Evolutionary conservation across 1,140 invertebrate species (phyloP), one percentile per base, ranked within the genome.

Genomic region (Oryctes rhinoceros): DNA sequence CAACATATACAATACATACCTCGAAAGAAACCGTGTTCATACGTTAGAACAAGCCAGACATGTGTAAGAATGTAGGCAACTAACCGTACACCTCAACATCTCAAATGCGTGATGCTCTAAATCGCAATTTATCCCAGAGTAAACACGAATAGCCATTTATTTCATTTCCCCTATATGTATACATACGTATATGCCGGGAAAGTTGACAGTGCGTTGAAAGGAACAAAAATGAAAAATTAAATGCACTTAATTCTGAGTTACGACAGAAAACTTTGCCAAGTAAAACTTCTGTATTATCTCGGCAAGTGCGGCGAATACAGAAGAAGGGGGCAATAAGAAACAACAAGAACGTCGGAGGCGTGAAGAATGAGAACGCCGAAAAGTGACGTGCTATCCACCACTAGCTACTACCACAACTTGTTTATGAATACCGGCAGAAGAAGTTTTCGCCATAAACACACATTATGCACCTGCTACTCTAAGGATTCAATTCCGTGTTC

Each of bases 241-340:
- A 59, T 59, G 53, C 53, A 59, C 53, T 59, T 59, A 59, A 59
- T 59, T 59, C 18, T 59, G 53, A 59, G n/a, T 59, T 59, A 59
- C 18, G n/a, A 18, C 15, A 0, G n/a, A 1, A 59, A 59, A 59
- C 15, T 59, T 59, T 59, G 53, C 53, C 18, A 6, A 59, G n/a
- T n/a, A 59, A 59, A 59, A 59, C 53, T 18, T 59, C 15, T 59
- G n/a, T 53, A 59, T 59, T 59, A 44, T 44, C 39, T 59, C n/a
- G 18, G n/a, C 53, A n/a, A 59, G n/a, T n/a, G 18, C 53, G 18
- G 18, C 53, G 53, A 18, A n/a, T 18, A 18, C 1, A 18, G 15
- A 6, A n/a, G 53, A 59, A 59, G 3, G 53, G 18, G 4, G 18
- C 53, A 18, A 59, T 18, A 53, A n/a, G 49, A n/a, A 53, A 53